Base-by-base conservation (phyloP, 2,888 invertebrate genomes). In the Colostygia pectinataria region DNA sequence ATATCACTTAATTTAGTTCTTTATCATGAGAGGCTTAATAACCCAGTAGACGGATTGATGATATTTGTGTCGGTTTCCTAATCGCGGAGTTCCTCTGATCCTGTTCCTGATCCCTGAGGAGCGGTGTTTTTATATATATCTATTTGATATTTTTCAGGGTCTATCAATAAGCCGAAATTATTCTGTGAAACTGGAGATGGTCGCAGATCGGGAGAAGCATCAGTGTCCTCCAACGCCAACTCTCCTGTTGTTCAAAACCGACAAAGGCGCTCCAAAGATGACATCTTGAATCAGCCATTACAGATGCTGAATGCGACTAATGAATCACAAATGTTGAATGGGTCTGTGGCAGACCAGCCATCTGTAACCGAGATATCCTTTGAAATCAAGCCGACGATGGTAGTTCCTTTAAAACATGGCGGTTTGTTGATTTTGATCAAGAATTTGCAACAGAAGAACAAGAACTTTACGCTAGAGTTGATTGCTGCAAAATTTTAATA, bases 391-490 rank as follows among this genome's bases (percentile, higher is more conserved):
- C 44, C 63, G 6, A 66, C 65, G 2, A 59, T 71, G 41, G 47
- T 62, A 0, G 37, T 69, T 2, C 59, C 67, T 0, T 18, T 71
- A 9, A 46, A 63, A 6, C 56, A 36, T 15, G 41, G 46, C 2
- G 42, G 63, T 29, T 55, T 79, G 9, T 46, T 63, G 1, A 14
- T 59, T 4, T 58, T 81, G 2, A 48, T 81, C 34, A 45, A 66
- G 7, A 69, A 66, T 46, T 65, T 81, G 44, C 63, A 67, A 18
- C 40, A 39, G n/a, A 57, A 45, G 36, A 71, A 68, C 33, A 65
- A 58, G 45, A 79, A 77, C 53, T 53, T 71, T 1, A 78, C 81
- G 0, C 48, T 80, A 20, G 66, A 80, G 55, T 61, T 81, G 43
- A 48, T 79, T 39, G 61, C 64, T 23, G 61, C 34, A 5, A 33